These are phyloP conservation scores for Rhyacichthys aspro DNA, from an alignment of 2,797 vertebrate genomes.

Conservation along the genomic window DNA sequence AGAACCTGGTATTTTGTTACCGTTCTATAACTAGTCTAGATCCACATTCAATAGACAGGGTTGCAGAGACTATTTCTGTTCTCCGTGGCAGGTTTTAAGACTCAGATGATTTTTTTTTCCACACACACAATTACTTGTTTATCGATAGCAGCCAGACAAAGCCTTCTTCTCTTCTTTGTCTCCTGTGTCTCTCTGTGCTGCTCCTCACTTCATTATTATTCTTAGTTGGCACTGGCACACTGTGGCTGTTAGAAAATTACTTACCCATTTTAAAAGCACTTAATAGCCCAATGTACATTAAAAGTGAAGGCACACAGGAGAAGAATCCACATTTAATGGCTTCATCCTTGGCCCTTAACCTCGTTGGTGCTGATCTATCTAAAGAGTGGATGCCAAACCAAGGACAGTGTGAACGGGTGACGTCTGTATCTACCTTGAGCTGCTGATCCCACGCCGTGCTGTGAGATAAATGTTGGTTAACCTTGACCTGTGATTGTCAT, in stretches of 20 bases:
- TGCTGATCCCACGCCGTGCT: slow-evolving; percentile 15
- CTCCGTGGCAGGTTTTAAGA: no score
- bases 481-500: slow-evolving; percentile 33
- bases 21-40: no score
- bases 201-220: slow-evolving; percentile 45
- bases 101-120: slow-evolving; percentile 7
- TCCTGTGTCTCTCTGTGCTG: slow-evolving; percentile 3
- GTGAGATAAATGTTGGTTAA: slow-evolving; percentile 36
- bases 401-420: slow-evolving; percentile 2
- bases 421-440: slow-evolving; percentile 37
- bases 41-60: no score
- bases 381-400: slow-evolving; percentile 4
- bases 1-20: no score
- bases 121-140: slow-evolving; percentile 17
- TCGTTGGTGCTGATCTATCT: slow-evolving; percentile 30
- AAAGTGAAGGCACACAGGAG: slow-evolving; percentile 41
- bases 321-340: slow-evolving; percentile 31
- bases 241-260: slow-evolving; percentile 47
- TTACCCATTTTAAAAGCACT: slow-evolving; percentile 52
- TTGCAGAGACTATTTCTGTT: slow-evolving; percentile 2
- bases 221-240: slow-evolving; percentile 18
- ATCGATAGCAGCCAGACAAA: slow-evolving; percentile 17
- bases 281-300: slow-evolving; percentile 44
- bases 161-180: slow-evolving; percentile 16
- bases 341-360: slow-evolving; percentile 50